phyloP scores from a whole-genome alignment of 2,797 vertebrate genomes.

The Mareca strepera region DNA sequence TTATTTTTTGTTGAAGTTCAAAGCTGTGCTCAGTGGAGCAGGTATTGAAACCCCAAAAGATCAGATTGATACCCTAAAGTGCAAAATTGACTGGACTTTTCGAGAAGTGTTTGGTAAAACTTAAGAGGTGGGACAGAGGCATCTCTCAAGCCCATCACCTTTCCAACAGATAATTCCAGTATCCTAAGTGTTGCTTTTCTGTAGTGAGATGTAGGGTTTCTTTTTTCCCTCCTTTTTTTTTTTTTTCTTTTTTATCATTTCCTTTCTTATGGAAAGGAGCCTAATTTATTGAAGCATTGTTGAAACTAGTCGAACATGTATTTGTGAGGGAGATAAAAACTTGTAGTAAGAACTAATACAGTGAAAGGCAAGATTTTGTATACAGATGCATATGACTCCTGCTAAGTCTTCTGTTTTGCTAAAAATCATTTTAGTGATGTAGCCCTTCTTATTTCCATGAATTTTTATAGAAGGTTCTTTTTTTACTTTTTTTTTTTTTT shows the following conservation, averaged over 20 bases:
- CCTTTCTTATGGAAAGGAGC: neutral
- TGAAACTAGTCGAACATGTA: neutral
- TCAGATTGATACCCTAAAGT: neutral
- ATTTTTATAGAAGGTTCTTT: neutral
- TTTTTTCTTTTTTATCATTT: neutral
- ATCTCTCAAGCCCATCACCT: neutral
- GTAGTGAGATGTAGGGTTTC: neutral
- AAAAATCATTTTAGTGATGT: neutral
- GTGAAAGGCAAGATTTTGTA: neutral
- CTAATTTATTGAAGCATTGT: neutral
- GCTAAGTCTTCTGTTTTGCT: neutral
- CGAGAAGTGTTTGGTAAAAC: neutral
- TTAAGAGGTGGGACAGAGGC: neutral
- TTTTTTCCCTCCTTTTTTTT: neutral
- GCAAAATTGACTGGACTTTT: neutral
- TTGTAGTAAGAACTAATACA: neutral
- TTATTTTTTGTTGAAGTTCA: neutral
- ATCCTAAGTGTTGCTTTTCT: neutral
- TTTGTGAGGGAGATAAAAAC: neutral
- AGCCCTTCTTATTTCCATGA: neutral
- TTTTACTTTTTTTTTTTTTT: neutral
- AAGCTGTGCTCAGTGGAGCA: neutral
- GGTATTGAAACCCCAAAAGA: neutral
- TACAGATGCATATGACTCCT: neutral
- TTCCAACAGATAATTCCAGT: neutral